Evolutionary conservation across 2,888 invertebrate genomes (phyloP).

Genomic region (Merodon equestris): DNA sequence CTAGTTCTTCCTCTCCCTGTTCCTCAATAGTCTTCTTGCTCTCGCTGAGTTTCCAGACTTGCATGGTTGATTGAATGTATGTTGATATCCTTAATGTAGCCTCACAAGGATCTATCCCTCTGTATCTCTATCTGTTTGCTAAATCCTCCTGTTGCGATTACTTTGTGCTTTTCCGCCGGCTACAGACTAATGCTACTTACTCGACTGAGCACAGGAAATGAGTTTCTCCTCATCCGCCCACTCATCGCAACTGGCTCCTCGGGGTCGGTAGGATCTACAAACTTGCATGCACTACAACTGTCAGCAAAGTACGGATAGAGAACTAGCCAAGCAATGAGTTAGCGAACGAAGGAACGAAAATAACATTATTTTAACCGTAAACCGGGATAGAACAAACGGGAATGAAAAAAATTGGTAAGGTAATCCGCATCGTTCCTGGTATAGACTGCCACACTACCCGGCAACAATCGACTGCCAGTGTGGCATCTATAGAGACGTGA

Average conservation of each 20-base stretch:
- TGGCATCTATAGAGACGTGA: too few relatives aligned
- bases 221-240: slow-evolving; percentile 45
- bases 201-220: slow-evolving; percentile 63
- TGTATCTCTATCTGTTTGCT: slow-evolving; percentile 27
- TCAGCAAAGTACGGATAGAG: background rate
- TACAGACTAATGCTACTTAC: slow-evolving; percentile 43
- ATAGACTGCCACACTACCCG: slow-evolving; percentile 4
- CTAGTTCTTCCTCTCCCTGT: background rate
- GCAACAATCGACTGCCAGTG: too few relatives aligned
- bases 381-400: slow-evolving; percentile 22
- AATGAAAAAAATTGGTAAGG: slow-evolving; percentile 39
- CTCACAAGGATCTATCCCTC: slow-evolving; percentile 18
- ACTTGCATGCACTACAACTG: slow-evolving; percentile 2
- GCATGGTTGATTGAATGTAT: slow-evolving; percentile 57
- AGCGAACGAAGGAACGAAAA: slow-evolving; percentile 11
- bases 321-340: background rate
- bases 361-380: slow-evolving; percentile 47
- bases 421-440: slow-evolving; percentile 35
- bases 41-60: background rate
- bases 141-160: slow-evolving; percentile 22
- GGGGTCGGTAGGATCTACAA: slow-evolving; percentile 1
- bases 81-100: slow-evolving; percentile 34
- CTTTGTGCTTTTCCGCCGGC: slow-evolving; percentile 18
- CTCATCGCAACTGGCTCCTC: slow-evolving; percentile 2
- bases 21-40: slow-evolving; percentile 14